Evolutionary conservation across 2,888 invertebrate genomes (phyloP).

Genomic region (Philereme transversata): DNA sequence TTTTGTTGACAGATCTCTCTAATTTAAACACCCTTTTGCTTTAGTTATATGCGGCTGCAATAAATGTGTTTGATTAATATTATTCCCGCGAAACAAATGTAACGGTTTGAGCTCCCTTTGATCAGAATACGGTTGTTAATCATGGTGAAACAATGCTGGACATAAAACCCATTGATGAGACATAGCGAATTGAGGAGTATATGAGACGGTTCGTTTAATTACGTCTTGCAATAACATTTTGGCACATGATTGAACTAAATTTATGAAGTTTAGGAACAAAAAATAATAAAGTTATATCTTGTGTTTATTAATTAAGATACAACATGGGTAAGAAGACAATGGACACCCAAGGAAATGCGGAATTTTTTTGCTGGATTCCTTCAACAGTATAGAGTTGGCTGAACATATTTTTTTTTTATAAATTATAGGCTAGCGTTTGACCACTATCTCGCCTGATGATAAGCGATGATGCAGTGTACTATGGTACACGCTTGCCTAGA

Average conservation of each 20-base stretch:
- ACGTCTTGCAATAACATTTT: slow-evolving; percentile 40
- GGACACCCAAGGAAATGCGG: too few relatives aligned
- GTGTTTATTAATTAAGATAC: too few relatives aligned
- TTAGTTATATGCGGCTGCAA: slow-evolving; percentile 62
- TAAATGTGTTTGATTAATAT: slow-evolving; percentile 81
- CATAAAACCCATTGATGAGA: slow-evolving; percentile 51
- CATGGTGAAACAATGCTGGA: slow-evolving; percentile 59
- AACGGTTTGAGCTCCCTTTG: slow-evolving; percentile 64
- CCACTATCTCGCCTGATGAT: too few relatives aligned
- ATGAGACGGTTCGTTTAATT: slow-evolving; percentile 33
- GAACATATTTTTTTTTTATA: too few relatives aligned
- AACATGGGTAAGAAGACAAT: too few relatives aligned
- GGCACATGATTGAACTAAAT: slow-evolving; percentile 35
- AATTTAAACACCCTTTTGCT: not conserved
- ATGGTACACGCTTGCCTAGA: too few relatives aligned
- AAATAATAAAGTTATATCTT: too few relatives aligned
- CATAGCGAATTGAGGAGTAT: slow-evolving; percentile 58
- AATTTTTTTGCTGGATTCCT: too few relatives aligned
- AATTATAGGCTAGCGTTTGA: too few relatives aligned
- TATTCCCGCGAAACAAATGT: slow-evolving; percentile 75
- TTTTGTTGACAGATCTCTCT: not conserved
- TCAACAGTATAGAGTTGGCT: too few relatives aligned
- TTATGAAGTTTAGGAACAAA: too few relatives aligned
- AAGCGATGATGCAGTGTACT: too few relatives aligned
- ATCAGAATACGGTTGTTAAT: slow-evolving; percentile 70